Base-by-base conservation (phyloP, 1,140 invertebrate species). In the Caenorhabditis latens region DNA sequence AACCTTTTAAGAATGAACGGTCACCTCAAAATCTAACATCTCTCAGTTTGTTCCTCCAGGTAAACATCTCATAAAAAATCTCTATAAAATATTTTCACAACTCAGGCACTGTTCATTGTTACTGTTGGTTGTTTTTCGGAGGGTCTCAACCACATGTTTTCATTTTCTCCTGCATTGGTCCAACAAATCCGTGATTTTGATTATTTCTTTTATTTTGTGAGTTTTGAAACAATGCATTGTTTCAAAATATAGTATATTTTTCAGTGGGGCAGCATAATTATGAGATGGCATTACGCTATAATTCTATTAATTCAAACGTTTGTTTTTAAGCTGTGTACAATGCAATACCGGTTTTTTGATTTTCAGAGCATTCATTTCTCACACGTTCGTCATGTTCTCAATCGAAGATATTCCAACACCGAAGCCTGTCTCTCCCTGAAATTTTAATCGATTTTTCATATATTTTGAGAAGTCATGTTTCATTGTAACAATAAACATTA, bases 381-480 rank as follows among this genome's bases (percentile, higher is more conserved):
- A 46, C 65, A 71, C 65, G 11, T 71, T 71, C 24, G 19, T 46
- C 65, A 71, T 46, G 42, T 46, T 71, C 19, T 42, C 40, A 43
- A 19, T 16, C 2, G 32, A 32, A 0, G 32, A 32, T 32, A 32
- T 32, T 32, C 32, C 32, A 1, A 32, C 32, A 32, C 32, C 32
- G 2, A 32, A 32, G 32, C 32, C 0, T 32, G 32, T 32, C 2
- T 32, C 32, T 1, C 32, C 32, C 32, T 32, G 32, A 32, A 32
- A 32, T 32, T 32, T 32, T 32, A 32, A 32, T 32, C 32, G 2
- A 32, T 32, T 32, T 32, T 14, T 53, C 50, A 53, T 53, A 6
- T 14, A 16, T 50, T 79, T 24, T 79, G 65, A 46, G 65, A 71
- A 71, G 65, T 71, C 65, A 79, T 79, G 46, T 50, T 79, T 79